Evolutionary conservation across 2,888 invertebrate genomes (phyloP).

Genomic region (Ariolimax columbianus): DNA sequence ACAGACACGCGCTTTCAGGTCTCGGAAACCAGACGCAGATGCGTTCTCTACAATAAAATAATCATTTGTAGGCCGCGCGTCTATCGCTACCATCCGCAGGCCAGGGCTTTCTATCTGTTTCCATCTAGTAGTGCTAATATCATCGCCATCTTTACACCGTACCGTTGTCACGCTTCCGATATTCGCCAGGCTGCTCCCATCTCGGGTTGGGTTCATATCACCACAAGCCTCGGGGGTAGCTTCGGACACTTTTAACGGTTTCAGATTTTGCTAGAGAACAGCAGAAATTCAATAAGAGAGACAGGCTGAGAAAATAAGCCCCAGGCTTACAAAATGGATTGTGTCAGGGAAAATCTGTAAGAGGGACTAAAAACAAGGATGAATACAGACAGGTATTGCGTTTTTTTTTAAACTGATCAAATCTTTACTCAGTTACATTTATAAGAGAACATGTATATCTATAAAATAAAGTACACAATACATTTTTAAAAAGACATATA

Average conservation of each 20-base stretch:
- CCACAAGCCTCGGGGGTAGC: conserved; percentile 2
- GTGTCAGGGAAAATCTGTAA: neutral
- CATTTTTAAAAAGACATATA: no score
- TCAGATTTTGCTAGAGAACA: neutral
- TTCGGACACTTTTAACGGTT: conserved; percentile 1
- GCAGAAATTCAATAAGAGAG: conserved; percentile 4
- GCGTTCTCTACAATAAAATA: conserved; percentile 19
- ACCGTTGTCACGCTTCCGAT: neutral
- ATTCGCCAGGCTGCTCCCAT: conserved; percentile 17
- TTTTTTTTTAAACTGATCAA: no score
- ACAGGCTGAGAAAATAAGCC: neutral
- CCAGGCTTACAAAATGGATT: neutral
- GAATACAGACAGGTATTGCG: no score
- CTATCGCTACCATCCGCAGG: conserved; percentile 21
- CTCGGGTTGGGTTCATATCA: neutral
- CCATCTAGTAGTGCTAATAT: conserved; percentile 16
- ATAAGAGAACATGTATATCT: no score
- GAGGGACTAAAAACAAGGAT: neutral
- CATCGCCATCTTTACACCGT: conserved; percentile 19
- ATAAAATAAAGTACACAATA: no score
- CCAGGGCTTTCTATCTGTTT: conserved; percentile 5
- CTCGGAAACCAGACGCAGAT: conserved; percentile 13
- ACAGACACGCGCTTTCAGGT: conserved; percentile 7
- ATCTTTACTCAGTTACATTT: no score
- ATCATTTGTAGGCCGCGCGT: conserved; percentile 22